A percentile compares a stretch with the other conserved stretches of the same genome.
These are phyloP conservation scores for Drosophila gunungcola DNA, from an alignment of 1,140 invertebrate genomes.

Conservation along the genomic window DNA sequence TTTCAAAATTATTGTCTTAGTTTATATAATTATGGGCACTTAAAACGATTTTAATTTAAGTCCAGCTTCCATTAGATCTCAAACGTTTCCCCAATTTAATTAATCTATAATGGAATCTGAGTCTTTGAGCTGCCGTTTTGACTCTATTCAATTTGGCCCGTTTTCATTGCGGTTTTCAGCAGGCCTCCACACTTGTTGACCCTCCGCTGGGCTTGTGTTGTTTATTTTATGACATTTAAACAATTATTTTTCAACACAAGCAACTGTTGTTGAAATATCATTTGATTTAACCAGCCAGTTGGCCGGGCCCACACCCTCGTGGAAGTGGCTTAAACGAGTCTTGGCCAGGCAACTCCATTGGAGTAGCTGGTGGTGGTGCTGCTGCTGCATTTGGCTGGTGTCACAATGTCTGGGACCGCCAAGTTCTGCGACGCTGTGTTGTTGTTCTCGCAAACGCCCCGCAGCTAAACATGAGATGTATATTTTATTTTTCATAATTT, in stretches of 20 bases:
- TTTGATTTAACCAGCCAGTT: slow-evolving; percentile 46
- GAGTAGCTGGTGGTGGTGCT: slow-evolving; percentile 14
- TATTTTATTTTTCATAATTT: slow-evolving; percentile 66
- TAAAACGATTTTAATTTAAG: not conserved
- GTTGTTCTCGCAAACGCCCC: slow-evolving; percentile 58
- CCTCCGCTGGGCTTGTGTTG: slow-evolving; percentile 41
- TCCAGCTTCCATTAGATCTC: not conserved
- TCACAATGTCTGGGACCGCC: slow-evolving; percentile 74
- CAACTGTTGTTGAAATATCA: slow-evolving; percentile 71
- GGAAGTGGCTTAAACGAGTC: slow-evolving; percentile 57
- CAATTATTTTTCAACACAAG: slow-evolving; percentile 72
- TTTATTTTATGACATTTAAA: slow-evolving; percentile 77
- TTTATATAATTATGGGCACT: slow-evolving; percentile 11
- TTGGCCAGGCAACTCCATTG: slow-evolving; percentile 1
- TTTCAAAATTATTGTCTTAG: not conserved
- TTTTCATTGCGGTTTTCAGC: slow-evolving; percentile 20
- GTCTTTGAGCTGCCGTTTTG: slow-evolving; percentile 1
- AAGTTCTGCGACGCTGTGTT: slow-evolving; percentile 49
- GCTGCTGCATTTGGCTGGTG: slow-evolving; percentile 54
- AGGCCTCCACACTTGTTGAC: slow-evolving; percentile 13
- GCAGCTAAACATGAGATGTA: slow-evolving; percentile 55
- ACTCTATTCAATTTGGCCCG: slow-evolving; percentile 15
- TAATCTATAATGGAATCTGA: slow-evolving; percentile 29
- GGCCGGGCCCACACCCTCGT: slow-evolving; percentile 60
- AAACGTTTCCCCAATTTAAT: slow-evolving; percentile 6